Evolutionary conservation across 1,140 invertebrate species (phyloP).

Genomic region (Dendroctonus valens): DNA sequence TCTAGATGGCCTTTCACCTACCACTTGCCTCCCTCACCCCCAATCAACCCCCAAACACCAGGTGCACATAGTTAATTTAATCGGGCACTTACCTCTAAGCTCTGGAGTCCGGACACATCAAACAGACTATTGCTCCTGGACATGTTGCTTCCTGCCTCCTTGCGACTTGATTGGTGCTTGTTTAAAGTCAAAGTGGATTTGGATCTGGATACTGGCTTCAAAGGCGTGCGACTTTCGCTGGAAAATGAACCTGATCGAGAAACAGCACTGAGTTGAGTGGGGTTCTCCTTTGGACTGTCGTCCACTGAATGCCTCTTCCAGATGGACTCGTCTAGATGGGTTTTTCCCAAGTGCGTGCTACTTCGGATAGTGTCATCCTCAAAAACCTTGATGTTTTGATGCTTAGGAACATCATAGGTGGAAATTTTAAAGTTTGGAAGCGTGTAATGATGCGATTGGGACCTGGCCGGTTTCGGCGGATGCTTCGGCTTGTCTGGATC

Average conservation of each 20-base stretch:
- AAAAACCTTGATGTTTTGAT: slow-evolving; percentile 48
- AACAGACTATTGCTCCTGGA: slow-evolving; percentile 46
- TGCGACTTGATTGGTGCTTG: slow-evolving; percentile 35
- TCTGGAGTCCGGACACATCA: slow-evolving; percentile 49
- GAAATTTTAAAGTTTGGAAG: slow-evolving; percentile 50
- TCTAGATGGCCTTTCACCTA: no score
- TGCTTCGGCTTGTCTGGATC: slow-evolving; percentile 8
- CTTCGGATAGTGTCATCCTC: slow-evolving; percentile 50
- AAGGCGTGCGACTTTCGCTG: slow-evolving; percentile 36
- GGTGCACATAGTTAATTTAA: no score
- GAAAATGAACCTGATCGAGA: slow-evolving; percentile 49
- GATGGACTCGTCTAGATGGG: slow-evolving; percentile 39
- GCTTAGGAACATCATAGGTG: slow-evolving; percentile 48
- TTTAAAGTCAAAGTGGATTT: slow-evolving; percentile 48
- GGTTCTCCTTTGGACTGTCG: slow-evolving; percentile 4
- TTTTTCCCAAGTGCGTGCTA: slow-evolving; percentile 33
- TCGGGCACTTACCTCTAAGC: slow-evolving; percentile 47
- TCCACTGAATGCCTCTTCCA: slow-evolving; percentile 26
- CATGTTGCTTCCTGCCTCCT: slow-evolving; percentile 21
- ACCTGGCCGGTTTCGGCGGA: slow-evolving; percentile 18
- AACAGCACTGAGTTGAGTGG: slow-evolving; percentile 10
- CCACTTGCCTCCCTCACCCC: no score
- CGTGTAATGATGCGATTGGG: slow-evolving; percentile 10
- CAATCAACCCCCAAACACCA: no score
- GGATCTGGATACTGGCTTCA: slow-evolving; percentile 47